These are phyloP conservation scores for Cremastobaeus sp. DNA, from an alignment of 2,888 invertebrate species.

Conservation along the genomic window DNA sequence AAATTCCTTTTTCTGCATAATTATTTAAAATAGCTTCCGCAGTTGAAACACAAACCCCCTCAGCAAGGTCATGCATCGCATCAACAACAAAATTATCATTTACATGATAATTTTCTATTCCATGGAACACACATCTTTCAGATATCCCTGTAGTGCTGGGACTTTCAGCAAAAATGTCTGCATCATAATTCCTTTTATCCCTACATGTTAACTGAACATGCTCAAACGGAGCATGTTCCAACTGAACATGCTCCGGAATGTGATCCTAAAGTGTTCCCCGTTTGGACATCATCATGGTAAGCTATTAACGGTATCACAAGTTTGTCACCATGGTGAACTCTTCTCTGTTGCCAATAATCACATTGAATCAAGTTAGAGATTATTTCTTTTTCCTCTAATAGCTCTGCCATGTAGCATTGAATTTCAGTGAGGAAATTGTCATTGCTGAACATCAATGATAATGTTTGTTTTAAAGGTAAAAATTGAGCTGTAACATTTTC, in stretches of 20 bases:
- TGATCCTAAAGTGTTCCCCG: too few relatives aligned
- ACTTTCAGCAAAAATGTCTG: too few relatives aligned
- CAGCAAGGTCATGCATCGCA: slow-evolving; percentile 24
- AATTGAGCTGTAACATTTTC: slow-evolving; percentile 16
- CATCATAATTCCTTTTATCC: too few relatives aligned
- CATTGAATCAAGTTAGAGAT: slow-evolving; percentile 33
- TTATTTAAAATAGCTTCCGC: slow-evolving; percentile 6
- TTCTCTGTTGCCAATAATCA: too few relatives aligned
- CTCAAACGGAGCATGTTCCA: too few relatives aligned
- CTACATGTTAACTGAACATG: too few relatives aligned
- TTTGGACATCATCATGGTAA: too few relatives aligned
- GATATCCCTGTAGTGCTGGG: too few relatives aligned
- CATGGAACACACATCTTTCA: slow-evolving; percentile 1
- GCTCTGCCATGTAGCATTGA: not conserved
- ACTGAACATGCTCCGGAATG: too few relatives aligned
- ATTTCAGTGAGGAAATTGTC: slow-evolving; percentile 9
- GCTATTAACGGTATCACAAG: too few relatives aligned
- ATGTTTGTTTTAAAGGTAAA: slow-evolving; percentile 17
- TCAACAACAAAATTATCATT: slow-evolving; percentile 3
- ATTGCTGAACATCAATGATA: slow-evolving; percentile 1
- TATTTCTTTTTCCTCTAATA: slow-evolving; percentile 1
- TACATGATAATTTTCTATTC: not conserved
- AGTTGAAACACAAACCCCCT: slow-evolving; percentile 29
- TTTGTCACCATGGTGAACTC: too few relatives aligned
- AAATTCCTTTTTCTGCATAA: not conserved